Evolutionary conservation across 2,797 vertebrate genomes (phyloP), one percentile per base, ranked within the genome.

Genomic region (Gallinago solitaria): DNA sequence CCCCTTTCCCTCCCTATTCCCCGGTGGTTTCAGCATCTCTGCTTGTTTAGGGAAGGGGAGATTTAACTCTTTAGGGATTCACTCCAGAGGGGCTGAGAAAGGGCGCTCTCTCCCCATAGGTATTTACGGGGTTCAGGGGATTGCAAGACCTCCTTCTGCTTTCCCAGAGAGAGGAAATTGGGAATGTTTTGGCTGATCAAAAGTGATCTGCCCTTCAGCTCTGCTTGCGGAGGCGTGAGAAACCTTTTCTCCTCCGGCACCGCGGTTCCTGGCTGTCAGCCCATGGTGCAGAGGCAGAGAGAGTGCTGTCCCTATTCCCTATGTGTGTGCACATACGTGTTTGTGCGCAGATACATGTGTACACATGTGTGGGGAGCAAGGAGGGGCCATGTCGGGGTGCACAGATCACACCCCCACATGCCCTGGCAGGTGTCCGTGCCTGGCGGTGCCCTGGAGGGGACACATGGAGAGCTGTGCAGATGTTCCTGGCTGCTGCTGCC

Each of bases 31-130:
- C 65, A 92, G 85, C 79, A 95, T 90, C 95, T 84, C 70, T 78
- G 33, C 82, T 82, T 79, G 37, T 78, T 95, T 75, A 78, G n/a
- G 74, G 90, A 89, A 50, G 76, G 56, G n/a, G 69, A 25, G 74
- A 39, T 85, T 96, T 95, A 97, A 96, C 81, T 75, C 93, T 90
- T 93, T 3, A 2, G 27, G 32, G 54, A 19, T 60, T 75, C 5
- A 2, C 16, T 77, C 28, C 1, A 0, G 51, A 1, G 0, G n/a
- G 27, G 56, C 50, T 87, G 32, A 81, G 63, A 60, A 89, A 81
- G 32, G 48, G 24, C 0, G 1, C 24, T 35, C 37, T 71, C 87
- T 56, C 39, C 41, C 21, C 9, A 2, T 30, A 23, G 63, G 56
- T 54, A 35, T 65, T 83, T 83, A 4, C 9, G 21, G 47, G 45